Base-by-base conservation (phyloP, 2,113 vertebrate genomes). In the Erinaceus europaeus region DNA sequence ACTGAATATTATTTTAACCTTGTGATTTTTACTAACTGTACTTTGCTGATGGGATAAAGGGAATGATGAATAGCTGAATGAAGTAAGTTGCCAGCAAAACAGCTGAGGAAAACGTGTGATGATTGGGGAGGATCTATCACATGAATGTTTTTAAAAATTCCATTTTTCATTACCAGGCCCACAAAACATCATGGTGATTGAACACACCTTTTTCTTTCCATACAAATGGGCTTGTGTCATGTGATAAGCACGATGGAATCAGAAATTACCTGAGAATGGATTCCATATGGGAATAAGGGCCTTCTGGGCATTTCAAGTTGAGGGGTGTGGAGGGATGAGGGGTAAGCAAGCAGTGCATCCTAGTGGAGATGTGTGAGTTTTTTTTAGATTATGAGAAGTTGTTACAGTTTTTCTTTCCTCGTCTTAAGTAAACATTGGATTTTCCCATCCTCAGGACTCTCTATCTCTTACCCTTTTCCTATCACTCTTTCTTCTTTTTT, bases 21-120 rank as follows among this genome's bases (percentile, higher is more conserved):
- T 79, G 55, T 42, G 55, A 61, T 68, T 55, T 81, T 91, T 88
- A 57, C 53, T 77, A 57, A 85, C 71, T 40, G 27, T 86, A 52
- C 59, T 40, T 88, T 48, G 57, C 27, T 88, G n/a, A 40, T 64
- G 72, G 52, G 61, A 89, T 93, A 75, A 84, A 92, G 50, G 14
- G 50, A 81, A 92, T 36, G 64, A 76, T 57, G 89, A 85, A 65
- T 85, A 90, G 68, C 40, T 73, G 59, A 72, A 32, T 77, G 67
- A 92, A 90, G 55, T 75, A 65, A 62, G 50, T 76, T 55, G 46
- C 44, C 53, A 93, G 82, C 21, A 15, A 73, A 89, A 84, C 50
- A 89, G 84, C 87, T 90, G 71, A 90, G 89, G 55, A 71, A 65
- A 94, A 86, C 10, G 13, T 88, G 74, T 65, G 75, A 59, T 65